Percentiles rank a stretch among this genome's conserved stretches.
Evolutionary conservation across 1,140 invertebrate genomes (phyloP).

Genomic region (Wiebesia pumilae): DNA sequence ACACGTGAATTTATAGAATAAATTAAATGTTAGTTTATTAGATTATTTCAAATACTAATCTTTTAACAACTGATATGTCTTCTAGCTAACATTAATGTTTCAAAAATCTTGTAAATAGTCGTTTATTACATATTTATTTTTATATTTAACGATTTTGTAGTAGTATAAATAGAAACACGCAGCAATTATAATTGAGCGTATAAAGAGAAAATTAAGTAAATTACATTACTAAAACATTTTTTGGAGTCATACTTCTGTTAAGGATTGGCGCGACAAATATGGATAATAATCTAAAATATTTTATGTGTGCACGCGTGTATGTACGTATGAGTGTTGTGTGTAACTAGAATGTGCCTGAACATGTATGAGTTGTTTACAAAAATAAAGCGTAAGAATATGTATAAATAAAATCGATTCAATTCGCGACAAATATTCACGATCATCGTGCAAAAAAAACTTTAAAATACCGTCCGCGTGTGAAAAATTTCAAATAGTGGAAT

Average conservation of each 20-base stretch:
- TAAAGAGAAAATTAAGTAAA: too few species aligned
- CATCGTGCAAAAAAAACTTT: constrained; percentile 7
- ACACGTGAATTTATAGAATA: neutral
- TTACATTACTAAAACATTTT: too few species aligned
- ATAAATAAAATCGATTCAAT: constrained; percentile 30
- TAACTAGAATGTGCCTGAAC: too few species aligned
- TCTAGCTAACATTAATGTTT: constrained; percentile 58
- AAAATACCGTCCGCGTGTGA: constrained; percentile 34
- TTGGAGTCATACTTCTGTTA: too few species aligned
- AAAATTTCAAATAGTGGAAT: neutral
- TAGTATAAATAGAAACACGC: neutral
- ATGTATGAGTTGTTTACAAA: neutral
- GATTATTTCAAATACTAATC: constrained; percentile 55
- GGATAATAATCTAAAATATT: too few species aligned
- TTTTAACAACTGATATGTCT: constrained; percentile 5
- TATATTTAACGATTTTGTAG: constrained; percentile 61
- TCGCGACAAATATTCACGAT: neutral
- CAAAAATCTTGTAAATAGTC: constrained; percentile 68
- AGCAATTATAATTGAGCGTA: too few species aligned
- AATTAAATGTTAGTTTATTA: constrained; percentile 33
- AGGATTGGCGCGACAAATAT: too few species aligned
- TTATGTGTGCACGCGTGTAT: neutral
- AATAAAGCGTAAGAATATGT: neutral
- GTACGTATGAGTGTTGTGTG: neutral
- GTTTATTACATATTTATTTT: constrained; percentile 66